phyloP scores from a whole-genome alignment of 2,888 invertebrate species.

The Clitarchus hookeri region DNA sequence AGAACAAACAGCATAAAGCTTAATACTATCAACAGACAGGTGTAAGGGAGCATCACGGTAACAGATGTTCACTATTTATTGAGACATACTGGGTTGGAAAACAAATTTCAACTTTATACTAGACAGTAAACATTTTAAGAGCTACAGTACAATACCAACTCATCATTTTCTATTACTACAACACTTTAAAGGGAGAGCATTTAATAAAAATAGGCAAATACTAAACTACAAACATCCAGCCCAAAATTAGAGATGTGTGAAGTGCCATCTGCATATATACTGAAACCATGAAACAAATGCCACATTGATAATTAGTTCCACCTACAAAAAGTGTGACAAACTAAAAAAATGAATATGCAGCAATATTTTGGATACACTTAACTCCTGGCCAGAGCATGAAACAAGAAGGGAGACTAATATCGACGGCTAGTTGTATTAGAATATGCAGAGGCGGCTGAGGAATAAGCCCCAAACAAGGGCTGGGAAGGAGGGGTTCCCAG shows the following conservation, averaged over 20 bases:
- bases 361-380: too few relatives aligned
- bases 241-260: background rate
- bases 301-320: too few relatives aligned
- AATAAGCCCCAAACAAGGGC: constrained; percentile 35
- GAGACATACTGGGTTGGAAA: background rate
- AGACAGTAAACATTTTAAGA: background rate
- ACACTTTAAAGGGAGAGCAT: background rate
- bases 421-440: background rate
- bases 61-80: background rate
- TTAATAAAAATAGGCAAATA: background rate
- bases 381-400: too few relatives aligned
- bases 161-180: too few relatives aligned
- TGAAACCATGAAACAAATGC: too few relatives aligned
- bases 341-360: too few relatives aligned
- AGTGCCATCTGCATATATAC: too few relatives aligned
- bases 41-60: background rate
- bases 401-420: background rate
- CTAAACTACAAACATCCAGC: background rate
- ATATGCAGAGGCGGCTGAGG: background rate
- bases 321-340: too few relatives aligned
- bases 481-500: constrained; percentile 35
- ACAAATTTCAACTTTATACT: background rate
- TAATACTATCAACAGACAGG: background rate
- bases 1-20: background rate
- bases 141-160: background rate